These are phyloP conservation scores for Zygogramma bicolorata DNA, from an alignment of 2,888 invertebrate genomes.

Conservation along the genomic window DNA sequence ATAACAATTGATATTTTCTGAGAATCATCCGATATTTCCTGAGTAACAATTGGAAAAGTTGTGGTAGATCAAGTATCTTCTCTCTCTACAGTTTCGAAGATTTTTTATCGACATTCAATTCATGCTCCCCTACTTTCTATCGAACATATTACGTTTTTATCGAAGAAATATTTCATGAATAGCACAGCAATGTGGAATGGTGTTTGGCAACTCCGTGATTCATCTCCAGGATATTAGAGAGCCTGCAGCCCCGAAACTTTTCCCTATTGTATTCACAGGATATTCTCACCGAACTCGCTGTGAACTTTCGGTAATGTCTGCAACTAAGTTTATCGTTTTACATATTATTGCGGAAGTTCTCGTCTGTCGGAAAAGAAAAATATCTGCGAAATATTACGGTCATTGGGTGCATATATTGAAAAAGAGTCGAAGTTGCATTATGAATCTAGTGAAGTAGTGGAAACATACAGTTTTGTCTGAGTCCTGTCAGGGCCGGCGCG, in stretches of 20 bases:
- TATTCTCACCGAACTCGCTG: not conserved
- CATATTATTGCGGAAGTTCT: slow-evolving; percentile 12
- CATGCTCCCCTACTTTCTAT: too few relatives aligned
- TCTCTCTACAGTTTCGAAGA: too few relatives aligned
- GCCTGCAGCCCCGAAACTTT: not conserved
- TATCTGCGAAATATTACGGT: not conserved
- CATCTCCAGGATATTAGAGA: not conserved
- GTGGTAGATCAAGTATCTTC: too few relatives aligned
- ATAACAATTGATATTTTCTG: too few relatives aligned
- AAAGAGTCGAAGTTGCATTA: not conserved
- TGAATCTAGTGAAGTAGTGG: too few relatives aligned
- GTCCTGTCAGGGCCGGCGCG: too few relatives aligned
- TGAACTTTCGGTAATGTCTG: slow-evolving; percentile 3
- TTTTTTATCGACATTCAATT: too few relatives aligned
- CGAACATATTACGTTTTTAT: too few relatives aligned
- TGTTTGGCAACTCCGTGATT: not conserved
- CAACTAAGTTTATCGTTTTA: slow-evolving; percentile 15
- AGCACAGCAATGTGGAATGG: not conserved
- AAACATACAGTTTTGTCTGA: too few relatives aligned
- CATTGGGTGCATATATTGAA: not conserved
- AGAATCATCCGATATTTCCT: too few relatives aligned
- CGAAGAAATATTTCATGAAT: not conserved
- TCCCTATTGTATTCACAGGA: not conserved
- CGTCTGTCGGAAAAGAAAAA: not conserved
- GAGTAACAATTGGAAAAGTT: too few relatives aligned